Evolutionary conservation across 2,888 invertebrate species (phyloP).

Genomic region (Sisyra terminalis): DNA sequence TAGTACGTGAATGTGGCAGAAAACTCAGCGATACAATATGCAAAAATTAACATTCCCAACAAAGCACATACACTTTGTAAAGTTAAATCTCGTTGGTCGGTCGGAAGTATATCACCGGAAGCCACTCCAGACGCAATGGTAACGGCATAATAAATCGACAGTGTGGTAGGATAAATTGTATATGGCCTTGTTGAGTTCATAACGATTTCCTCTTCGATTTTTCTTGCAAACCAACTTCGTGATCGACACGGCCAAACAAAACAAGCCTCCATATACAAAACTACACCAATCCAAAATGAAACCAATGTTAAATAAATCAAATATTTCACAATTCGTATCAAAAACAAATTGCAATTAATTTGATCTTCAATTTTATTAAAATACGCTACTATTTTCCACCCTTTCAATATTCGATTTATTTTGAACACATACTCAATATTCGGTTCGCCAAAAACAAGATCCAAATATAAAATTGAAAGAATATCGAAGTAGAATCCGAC

Average conservation of each 20-base stretch:
- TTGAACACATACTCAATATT: constrained; percentile 33
- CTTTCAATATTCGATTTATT: constrained; percentile 33
- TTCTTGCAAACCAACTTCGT: constrained; percentile 29
- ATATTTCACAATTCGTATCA: constrained; percentile 28
- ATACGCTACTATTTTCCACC: constrained; percentile 31
- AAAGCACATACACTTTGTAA: constrained; percentile 18
- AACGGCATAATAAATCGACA: constrained; percentile 31
- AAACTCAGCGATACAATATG: constrained; percentile 34
- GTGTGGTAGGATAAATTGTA: constrained; percentile 21
- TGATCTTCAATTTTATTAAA: constrained; percentile 30
- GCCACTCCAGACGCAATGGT: constrained; percentile 29
- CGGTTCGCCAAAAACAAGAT: constrained; percentile 28
- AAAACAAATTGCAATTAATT: constrained; percentile 14
- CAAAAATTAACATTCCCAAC: constrained; percentile 30
- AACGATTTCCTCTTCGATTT: constrained; percentile 11
- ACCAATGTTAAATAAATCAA: constrained; percentile 28
- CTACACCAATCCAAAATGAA: constrained; percentile 35
- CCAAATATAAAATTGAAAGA: constrained; percentile 31
- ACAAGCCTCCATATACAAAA: constrained; percentile 33
- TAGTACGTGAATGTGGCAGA: constrained; percentile 32
- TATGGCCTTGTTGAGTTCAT: constrained; percentile 9
- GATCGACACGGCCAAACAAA: constrained; percentile 30
- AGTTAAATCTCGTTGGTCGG: constrained; percentile 27
- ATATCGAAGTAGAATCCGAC: constrained; percentile 34
- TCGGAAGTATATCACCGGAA: constrained; percentile 31